Conservation (phyloP, 1,140 invertebrate genomes). For the Drosophila lacertosa region DNA sequence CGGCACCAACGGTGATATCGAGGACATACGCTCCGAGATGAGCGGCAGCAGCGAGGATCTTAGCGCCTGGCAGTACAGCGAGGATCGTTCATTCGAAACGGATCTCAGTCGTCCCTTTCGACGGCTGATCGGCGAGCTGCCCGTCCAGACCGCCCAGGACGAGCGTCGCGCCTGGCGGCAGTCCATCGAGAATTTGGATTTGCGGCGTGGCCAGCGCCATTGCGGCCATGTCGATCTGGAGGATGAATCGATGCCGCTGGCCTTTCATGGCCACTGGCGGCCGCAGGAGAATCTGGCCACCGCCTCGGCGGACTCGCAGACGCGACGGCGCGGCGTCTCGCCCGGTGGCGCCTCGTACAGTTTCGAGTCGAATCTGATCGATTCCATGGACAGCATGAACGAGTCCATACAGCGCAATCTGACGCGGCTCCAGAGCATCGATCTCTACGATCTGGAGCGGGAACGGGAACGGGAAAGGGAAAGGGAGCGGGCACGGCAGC, state of each 20-base stretch:
- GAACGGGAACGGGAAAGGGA: too few species aligned
- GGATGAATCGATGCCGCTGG: neutral
- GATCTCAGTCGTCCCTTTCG: conserved; percentile 16
- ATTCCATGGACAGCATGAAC: neutral
- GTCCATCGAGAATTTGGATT: neutral
- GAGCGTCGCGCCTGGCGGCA: conserved; percentile 1
- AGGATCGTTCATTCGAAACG: conserved; percentile 31
- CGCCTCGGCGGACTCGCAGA: neutral
- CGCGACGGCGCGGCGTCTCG: neutral
- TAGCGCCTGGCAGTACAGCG: conserved; percentile 11
- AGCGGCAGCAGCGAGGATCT: conserved; percentile 10
- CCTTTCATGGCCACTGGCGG: neutral
- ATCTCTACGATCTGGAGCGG: neutral
- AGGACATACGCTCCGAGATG: neutral
- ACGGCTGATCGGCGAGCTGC: conserved; percentile 20
- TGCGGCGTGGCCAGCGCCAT: neutral
- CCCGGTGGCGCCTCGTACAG: neutral
- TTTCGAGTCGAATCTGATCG: neutral
- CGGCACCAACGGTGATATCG: neutral
- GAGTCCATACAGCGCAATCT: neutral
- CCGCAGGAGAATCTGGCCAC: neutral
- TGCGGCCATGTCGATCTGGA: too few species aligned
- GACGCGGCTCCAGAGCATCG: neutral
- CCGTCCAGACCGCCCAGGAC: conserved; percentile 9
- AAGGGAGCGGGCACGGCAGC: too few species aligned